These are phyloP conservation scores for Euura saliciscinereae DNA, from an alignment of 1,140 invertebrate species.

Conservation along the genomic window DNA sequence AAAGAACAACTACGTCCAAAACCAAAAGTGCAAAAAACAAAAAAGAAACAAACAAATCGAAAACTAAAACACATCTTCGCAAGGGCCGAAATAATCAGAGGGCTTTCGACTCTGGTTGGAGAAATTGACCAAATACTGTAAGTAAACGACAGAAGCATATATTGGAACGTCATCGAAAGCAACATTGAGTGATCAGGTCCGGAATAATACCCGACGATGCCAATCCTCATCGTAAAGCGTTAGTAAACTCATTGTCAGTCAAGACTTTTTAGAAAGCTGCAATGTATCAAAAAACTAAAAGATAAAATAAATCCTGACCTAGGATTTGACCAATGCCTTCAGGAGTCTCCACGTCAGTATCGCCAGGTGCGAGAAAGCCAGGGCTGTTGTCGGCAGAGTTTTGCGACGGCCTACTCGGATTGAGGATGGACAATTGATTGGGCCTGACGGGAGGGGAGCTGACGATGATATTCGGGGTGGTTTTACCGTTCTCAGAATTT, in stretches of 20 bases:
- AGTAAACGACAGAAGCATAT: too few relatives aligned
- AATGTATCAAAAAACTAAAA: background rate
- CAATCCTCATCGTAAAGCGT: too few relatives aligned
- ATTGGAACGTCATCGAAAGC: too few relatives aligned
- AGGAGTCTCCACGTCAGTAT: constrained; percentile 8
- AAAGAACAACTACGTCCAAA: too few relatives aligned
- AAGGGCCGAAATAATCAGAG: too few relatives aligned
- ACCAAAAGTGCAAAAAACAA: constrained; percentile 11
- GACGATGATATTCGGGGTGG: constrained; percentile 37
- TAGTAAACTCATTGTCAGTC: too few relatives aligned
- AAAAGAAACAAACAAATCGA: background rate
- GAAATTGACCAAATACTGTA: constrained; percentile 20
- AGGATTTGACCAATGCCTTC: constrained; percentile 4
- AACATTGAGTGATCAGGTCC: too few relatives aligned
- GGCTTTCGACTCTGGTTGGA: too few relatives aligned
- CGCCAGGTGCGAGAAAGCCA: background rate
- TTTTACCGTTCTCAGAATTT: constrained; percentile 29
- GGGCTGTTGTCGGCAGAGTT: background rate
- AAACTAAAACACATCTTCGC: too few relatives aligned
- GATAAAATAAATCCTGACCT: constrained; percentile 2
- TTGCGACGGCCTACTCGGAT: constrained; percentile 43
- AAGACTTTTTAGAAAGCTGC: background rate
- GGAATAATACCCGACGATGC: too few relatives aligned
- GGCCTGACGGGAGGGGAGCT: constrained; percentile 46
- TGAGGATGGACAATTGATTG: constrained; percentile 46